Conservation (phyloP, 2,888 invertebrate genomes). For the Elaeidobius kamerunicus region DNA sequence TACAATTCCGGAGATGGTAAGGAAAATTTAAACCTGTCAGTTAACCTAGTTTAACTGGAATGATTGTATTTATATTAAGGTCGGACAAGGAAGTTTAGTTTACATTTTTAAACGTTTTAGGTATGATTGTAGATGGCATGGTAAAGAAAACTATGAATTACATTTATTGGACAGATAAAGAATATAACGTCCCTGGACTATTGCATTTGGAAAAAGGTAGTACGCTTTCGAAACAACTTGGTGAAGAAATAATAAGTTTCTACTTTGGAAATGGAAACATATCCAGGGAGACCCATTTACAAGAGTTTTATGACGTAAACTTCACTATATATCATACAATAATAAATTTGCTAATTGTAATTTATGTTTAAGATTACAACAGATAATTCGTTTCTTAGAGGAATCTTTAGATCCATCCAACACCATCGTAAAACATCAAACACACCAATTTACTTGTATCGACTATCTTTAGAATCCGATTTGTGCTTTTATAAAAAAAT, state of each 20-base stretch:
- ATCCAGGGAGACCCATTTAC: constrained; percentile 23
- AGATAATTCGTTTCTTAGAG: constrained; percentile 33
- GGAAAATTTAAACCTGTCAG: too few species aligned
- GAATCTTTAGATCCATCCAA: constrained; percentile 27
- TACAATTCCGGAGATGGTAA: constrained; percentile 44
- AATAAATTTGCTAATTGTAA: too few species aligned
- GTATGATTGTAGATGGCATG: constrained; percentile 29
- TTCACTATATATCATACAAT: not conserved
- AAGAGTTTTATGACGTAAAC: constrained; percentile 29
- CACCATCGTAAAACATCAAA: constrained; percentile 36
- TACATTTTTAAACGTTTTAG: too few species aligned
- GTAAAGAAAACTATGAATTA: constrained; percentile 22
- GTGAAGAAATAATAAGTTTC: constrained; percentile 37
- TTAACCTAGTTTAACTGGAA: too few species aligned
- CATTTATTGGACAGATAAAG: constrained; percentile 32
- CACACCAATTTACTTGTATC: constrained; percentile 42
- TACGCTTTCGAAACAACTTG: constrained; percentile 29
- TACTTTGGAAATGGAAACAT: constrained; percentile 38
- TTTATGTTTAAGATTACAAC: constrained; percentile 29
- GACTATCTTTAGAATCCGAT: constrained; percentile 35
- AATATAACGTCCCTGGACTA: constrained; percentile 36
- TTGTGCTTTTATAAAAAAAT: constrained; percentile 33
- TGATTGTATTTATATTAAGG: too few species aligned
- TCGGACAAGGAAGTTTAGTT: too few species aligned
- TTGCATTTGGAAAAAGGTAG: constrained; percentile 38